These are phyloP conservation scores for Bicyclus anynana DNA, from an alignment of 1,140 invertebrate species.

Conservation along the genomic window DNA sequence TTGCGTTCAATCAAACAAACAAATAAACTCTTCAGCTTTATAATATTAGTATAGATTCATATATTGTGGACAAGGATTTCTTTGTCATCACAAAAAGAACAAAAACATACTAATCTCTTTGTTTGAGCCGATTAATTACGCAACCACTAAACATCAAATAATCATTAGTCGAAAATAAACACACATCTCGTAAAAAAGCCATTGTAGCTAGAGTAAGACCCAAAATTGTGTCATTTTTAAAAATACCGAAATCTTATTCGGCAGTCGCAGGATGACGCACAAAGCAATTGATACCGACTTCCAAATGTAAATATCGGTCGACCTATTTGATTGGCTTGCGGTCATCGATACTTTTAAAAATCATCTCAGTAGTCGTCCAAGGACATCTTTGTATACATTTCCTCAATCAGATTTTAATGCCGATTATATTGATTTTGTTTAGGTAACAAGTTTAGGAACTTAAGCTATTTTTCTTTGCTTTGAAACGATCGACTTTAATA, in stretches of 20 bases:
- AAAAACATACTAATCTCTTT: not conserved
- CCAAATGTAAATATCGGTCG: conserved; percentile 21
- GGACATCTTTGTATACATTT: not conserved
- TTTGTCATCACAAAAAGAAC: too few relatives aligned
- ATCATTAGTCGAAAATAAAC: not conserved
- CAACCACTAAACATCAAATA: not conserved
- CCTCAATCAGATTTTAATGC: not conserved
- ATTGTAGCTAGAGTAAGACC: too few relatives aligned
- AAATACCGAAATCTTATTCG: conserved; percentile 18
- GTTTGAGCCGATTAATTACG: not conserved
- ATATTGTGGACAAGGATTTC: too few relatives aligned
- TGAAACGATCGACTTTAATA: too few relatives aligned
- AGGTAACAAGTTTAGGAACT: too few relatives aligned
- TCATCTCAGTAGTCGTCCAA: conserved; percentile 4
- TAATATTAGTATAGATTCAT: too few relatives aligned
- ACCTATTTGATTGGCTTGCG: conserved; percentile 20
- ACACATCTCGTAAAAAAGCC: not conserved
- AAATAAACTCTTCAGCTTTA: too few relatives aligned
- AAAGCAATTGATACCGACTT: conserved; percentile 13
- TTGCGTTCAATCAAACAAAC: too few relatives aligned
- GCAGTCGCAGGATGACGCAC: conserved; percentile 19
- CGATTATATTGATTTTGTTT: not conserved
- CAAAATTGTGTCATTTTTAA: conserved; percentile 15
- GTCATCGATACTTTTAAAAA: conserved; percentile 24
- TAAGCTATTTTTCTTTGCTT: too few relatives aligned